Evolutionary conservation across 2,888 invertebrate species (phyloP).

Genomic region (Lacanobia wlatinum): DNA sequence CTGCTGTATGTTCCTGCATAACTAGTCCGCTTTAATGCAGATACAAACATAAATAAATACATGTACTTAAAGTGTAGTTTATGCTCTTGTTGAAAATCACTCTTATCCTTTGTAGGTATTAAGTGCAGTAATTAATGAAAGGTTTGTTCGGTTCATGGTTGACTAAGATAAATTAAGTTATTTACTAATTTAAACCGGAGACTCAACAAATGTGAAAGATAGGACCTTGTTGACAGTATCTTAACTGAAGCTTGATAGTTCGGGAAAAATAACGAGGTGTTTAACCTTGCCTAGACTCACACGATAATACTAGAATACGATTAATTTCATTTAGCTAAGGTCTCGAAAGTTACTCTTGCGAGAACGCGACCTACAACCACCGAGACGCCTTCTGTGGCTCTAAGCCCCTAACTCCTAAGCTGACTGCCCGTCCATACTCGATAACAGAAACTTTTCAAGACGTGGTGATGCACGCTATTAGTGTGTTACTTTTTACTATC

Average conservation of each 20-base stretch:
- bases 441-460: conserved; percentile 8
- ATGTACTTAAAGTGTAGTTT: conserved; percentile 34
- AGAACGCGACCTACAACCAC: neutral
- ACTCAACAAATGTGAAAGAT: conserved; percentile 46
- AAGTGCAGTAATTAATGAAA: conserved; percentile 52
- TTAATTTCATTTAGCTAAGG: neutral
- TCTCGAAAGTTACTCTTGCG: neutral
- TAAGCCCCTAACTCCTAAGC: neutral
- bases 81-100: conserved; percentile 51
- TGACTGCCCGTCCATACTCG: neutral
- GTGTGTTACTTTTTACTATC: neutral
- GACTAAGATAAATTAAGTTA: conserved; percentile 58
- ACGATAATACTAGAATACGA: neutral
- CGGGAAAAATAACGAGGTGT: conserved; percentile 3
- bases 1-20: conserved; percentile 29
- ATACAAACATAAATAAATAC: conserved; percentile 33
- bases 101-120: conserved; percentile 60
- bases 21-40: conserved; percentile 34
- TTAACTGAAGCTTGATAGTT: conserved; percentile 23
- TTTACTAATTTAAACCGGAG: conserved; percentile 51
- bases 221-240: conserved; percentile 33
- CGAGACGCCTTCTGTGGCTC: neutral
- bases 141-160: conserved; percentile 63
- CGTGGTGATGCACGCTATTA: conserved; percentile 1
- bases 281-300: conserved; percentile 2